phyloP scores from a whole-genome alignment of 2,113 vertebrate genomes.

The Pollachius pollachius region DNA sequence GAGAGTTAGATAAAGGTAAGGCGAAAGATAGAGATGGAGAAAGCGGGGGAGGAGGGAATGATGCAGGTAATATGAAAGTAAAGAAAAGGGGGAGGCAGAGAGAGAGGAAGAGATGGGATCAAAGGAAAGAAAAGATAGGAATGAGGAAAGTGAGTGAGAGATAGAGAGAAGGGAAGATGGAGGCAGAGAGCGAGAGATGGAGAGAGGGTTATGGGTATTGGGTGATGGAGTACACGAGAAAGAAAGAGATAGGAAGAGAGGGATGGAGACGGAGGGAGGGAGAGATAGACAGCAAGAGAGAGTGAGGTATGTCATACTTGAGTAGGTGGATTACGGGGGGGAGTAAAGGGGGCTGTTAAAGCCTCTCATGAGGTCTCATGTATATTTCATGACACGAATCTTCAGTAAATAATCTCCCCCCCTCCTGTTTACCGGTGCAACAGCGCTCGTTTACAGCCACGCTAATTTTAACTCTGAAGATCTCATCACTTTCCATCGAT shows the following conservation, averaged over 20 bases:
- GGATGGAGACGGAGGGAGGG: neutral
- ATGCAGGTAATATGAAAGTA: too few relatives aligned
- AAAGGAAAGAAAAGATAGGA: too few relatives aligned
- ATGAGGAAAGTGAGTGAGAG: too few relatives aligned
- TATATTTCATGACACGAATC: slow-evolving; percentile 57
- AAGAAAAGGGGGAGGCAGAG: too few relatives aligned
- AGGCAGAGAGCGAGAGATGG: too few relatives aligned
- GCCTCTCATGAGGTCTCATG: slow-evolving; percentile 51
- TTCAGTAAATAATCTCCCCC: slow-evolving; percentile 55
- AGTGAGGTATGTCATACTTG: slow-evolving; percentile 41
- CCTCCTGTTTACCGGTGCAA: slow-evolving; percentile 35
- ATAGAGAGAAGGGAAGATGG: too few relatives aligned
- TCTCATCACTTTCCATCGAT: slow-evolving; percentile 32
- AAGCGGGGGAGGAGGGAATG: too few relatives aligned
- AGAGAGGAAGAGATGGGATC: too few relatives aligned
- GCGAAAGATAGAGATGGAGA: too few relatives aligned
- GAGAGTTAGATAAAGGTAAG: neutral
- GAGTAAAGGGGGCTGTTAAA: slow-evolving; percentile 38
- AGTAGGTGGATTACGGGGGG: slow-evolving; percentile 63
- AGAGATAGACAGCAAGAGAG: slow-evolving; percentile 11
- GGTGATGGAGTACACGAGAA: too few relatives aligned
- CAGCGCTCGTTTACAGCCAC: slow-evolving; percentile 6
- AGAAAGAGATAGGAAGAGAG: too few relatives aligned
- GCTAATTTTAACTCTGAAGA: slow-evolving; percentile 24
- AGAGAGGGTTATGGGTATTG: too few relatives aligned